A percentile compares a stretch with the other conserved stretches of the same genome.
Conservation (phyloP, 2,888 invertebrate species). For the Lepidochitona cinerea region DNA sequence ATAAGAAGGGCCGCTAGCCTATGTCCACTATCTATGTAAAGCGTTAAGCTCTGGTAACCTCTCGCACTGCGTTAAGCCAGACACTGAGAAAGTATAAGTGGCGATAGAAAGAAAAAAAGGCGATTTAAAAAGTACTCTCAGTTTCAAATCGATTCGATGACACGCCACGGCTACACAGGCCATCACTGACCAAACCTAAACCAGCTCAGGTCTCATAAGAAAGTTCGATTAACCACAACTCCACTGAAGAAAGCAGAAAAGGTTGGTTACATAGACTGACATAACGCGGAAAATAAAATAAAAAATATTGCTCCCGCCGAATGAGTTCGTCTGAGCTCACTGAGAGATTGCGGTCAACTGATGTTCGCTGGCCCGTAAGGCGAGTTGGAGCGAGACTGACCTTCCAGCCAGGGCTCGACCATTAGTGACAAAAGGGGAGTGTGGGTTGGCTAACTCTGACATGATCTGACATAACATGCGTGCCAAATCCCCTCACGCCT, state of each 20-base stretch:
- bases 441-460: not conserved
- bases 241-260: not conserved
- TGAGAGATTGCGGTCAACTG: constrained; percentile 47
- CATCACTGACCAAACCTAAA: too few species aligned
- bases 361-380: constrained; percentile 51
- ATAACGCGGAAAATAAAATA: not conserved
- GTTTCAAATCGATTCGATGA: not conserved
- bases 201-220: not conserved
- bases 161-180: not conserved
- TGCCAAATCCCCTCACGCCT: not conserved
- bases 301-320: constrained; percentile 1
- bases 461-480: constrained; percentile 4
- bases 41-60: too few species aligned
- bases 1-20: not conserved
- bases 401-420: constrained; percentile 3
- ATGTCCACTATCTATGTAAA: not conserved
- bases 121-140: constrained; percentile 1
- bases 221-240: constrained; percentile 1
- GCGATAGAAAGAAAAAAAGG: too few species aligned
- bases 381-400: constrained; percentile 39
- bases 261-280: not conserved
- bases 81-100: too few species aligned
- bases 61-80: not conserved
- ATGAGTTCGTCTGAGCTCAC: not conserved
- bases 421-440: constrained; percentile 5